Evolutionary conservation across 2,797 vertebrate genomes (phyloP), one percentile per base, ranked within the genome.

Genomic region (Kryptopterus vitreolus): DNA sequence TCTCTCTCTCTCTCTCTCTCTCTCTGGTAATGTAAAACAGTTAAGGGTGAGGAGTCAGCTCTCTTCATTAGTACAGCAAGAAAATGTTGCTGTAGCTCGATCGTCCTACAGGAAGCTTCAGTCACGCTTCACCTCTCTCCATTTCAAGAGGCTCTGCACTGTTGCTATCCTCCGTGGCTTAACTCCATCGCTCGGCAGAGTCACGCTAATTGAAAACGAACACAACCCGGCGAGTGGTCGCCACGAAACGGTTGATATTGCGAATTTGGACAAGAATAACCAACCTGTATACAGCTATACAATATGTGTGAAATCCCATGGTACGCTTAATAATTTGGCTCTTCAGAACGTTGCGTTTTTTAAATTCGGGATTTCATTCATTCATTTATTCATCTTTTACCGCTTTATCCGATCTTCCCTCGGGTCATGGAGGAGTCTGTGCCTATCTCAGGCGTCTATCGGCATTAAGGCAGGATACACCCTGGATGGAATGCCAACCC

Each of bases 61-160:
- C 81, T 83, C 76, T 85, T 86, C 81, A 86, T 85, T 86, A 86
- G 70, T 68, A 77, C 79, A 71, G 77, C 78, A 70, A 85, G 81
- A 82, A 85, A 86, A 83, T 81, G 85, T 86, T 83, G 81, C 76
- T 81, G 77, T 82, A 80, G 85, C 79, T 81, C 69, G 69, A 83
- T 83, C 63, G 72, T 83, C 83, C 58, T 81, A 77, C 81, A 85
- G 83, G 81, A 86, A 86, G 76, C 80, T 78, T 79, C 69, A 57
- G 81, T 85, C 85, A 86, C 52, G 79, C 83, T 81, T 83, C 62
- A 31, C 77, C 77, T 83, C 83, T 83, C 63, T 76, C 76, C 77
- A 76, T 86, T 85, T 78, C 35, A 50, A 68, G 43, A 62, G 77
- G 68, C 78, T 77, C 68, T 77, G 63, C 63, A 48, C n/a, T 62